Conservation (phyloP, 1,140 invertebrate species). For the Campoletis sonorensis region DNA sequence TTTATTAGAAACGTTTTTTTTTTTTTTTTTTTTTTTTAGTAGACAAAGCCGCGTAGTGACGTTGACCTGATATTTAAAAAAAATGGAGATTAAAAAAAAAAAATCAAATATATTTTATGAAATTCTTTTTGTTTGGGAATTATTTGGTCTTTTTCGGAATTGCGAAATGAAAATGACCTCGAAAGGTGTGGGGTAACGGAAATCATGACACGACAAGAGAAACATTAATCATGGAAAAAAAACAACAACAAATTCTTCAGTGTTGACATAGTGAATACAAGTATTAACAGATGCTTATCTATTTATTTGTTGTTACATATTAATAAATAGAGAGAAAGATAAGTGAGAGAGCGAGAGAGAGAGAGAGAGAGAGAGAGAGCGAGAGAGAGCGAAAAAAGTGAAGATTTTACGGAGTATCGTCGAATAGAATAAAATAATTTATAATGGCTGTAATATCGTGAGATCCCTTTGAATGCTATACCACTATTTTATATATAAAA, state of each 20-base stretch:
- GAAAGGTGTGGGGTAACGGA: neutral
- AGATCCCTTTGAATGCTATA: constrained; percentile 68
- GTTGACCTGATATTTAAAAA: neutral
- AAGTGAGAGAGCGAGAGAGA: constrained; percentile 55
- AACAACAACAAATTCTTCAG: constrained; percentile 57
- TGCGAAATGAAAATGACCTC: no score
- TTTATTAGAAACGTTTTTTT: constrained; percentile 67
- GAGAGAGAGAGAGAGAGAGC: constrained; percentile 54
- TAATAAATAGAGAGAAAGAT: constrained; percentile 60
- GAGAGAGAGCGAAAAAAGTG: constrained; percentile 55
- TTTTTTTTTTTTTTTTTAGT: constrained; percentile 56
- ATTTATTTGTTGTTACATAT: constrained; percentile 75
- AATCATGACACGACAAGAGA: constrained; percentile 47
- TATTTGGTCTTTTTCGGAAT: no score
- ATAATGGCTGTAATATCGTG: constrained; percentile 70
- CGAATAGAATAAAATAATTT: constrained; percentile 69
- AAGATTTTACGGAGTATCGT: constrained; percentile 64
- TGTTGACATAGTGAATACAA: constrained; percentile 71
- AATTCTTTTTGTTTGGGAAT: no score
- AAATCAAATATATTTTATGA: no score
- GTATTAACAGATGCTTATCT: constrained; percentile 73
- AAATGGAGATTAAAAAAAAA: neutral
- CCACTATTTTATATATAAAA: constrained; percentile 71
- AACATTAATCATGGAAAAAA: constrained; percentile 60
- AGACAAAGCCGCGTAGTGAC: constrained; percentile 23